These are phyloP conservation scores for Buathra laborator DNA, from an alignment of 2,888 invertebrate species.

Conservation along the genomic window DNA sequence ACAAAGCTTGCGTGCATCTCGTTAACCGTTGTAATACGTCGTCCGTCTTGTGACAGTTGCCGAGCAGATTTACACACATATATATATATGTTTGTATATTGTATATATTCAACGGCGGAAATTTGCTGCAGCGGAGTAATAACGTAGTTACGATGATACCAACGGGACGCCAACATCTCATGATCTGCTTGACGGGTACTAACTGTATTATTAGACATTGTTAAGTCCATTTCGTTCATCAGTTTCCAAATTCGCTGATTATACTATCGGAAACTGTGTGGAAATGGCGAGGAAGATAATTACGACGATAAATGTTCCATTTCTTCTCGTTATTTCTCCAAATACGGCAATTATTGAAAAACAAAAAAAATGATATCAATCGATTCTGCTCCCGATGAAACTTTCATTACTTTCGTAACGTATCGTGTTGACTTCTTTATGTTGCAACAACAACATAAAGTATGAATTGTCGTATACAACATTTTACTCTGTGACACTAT, in stretches of 20 bases:
- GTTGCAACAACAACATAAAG: too few species aligned
- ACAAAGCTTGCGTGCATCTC: slow-evolving; percentile 33
- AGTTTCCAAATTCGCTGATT: neutral
- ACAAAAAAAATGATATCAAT: too few species aligned
- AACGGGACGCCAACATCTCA: slow-evolving; percentile 73
- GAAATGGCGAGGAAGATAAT: neutral
- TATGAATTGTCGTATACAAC: too few species aligned
- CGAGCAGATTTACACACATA: neutral
- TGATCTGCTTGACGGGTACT: slow-evolving; percentile 76
- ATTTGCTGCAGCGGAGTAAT: slow-evolving; percentile 38
- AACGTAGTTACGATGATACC: slow-evolving; percentile 41
- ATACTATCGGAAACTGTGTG: neutral
- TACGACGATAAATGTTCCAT: neutral
- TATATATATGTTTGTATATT: neutral
- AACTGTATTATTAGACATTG: slow-evolving; percentile 35
- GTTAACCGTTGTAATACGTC: slow-evolving; percentile 47
- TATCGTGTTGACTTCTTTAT: too few species aligned
- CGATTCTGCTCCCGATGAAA: too few species aligned
- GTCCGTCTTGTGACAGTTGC: slow-evolving; percentile 52
- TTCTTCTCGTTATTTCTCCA: too few species aligned
- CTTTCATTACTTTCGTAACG: too few species aligned
- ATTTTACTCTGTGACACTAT: too few species aligned
- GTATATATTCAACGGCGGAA: slow-evolving; percentile 3
- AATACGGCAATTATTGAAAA: too few species aligned
- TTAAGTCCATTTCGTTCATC: slow-evolving; percentile 6